Evolutionary conservation across 2,888 invertebrate genomes (phyloP).

Genomic region (Andrena fulva): DNA sequence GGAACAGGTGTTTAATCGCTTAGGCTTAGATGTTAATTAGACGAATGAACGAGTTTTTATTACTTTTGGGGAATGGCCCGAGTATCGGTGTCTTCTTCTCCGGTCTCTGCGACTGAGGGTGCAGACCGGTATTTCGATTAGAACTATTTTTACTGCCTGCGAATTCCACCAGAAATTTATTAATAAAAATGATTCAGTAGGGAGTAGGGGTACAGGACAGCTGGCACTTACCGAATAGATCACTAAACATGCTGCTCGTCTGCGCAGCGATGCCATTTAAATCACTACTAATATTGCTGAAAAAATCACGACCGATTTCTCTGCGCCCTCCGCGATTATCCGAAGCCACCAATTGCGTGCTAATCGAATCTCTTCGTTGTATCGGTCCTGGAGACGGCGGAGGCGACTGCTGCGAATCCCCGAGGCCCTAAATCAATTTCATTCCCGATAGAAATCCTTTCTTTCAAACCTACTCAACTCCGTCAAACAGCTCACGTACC

Average conservation of each 20-base stretch:
- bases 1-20: not conserved
- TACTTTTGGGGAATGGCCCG: constrained; percentile 91
- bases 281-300: constrained; percentile 96
- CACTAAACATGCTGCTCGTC: constrained; percentile 97
- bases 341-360: constrained; percentile 88
- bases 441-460: not conserved
- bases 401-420: constrained; percentile 85
- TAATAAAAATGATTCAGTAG: not conserved
- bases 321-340: constrained; percentile 85
- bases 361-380: constrained; percentile 87
- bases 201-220: not conserved
- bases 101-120: constrained; percentile 85
- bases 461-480: not conserved
- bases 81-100: constrained; percentile 87
- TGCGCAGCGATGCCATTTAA: constrained; percentile 97
- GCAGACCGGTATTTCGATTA: constrained; percentile 81
- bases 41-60: not conserved
- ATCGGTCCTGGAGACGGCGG: constrained; percentile 74
- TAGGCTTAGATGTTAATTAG: not conserved
- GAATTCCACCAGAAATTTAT: constrained; percentile 28
- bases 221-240: constrained; percentile 91
- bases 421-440: constrained; percentile 82
- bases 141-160: constrained; percentile 83
- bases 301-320: constrained; percentile 91
- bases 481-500: constrained; percentile 83